Conservation (phyloP, 2,888 invertebrate species). For the Mimachlamys varia region DNA sequence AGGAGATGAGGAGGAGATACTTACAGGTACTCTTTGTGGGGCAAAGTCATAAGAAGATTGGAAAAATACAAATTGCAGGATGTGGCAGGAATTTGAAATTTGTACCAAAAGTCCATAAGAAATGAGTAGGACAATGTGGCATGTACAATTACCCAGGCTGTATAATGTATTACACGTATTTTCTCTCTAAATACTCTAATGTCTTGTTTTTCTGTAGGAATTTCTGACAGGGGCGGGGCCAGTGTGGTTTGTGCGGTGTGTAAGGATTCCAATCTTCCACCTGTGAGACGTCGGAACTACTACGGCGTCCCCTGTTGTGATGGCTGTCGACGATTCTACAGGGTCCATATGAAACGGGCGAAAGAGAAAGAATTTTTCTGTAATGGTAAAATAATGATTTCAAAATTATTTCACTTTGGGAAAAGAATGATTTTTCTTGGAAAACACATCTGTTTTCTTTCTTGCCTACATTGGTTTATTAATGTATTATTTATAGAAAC, state of each 20-base stretch:
- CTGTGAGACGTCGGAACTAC: conserved; percentile 82
- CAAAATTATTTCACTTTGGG: no score
- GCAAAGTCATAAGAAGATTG: not conserved
- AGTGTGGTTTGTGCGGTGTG: conserved; percentile 72
- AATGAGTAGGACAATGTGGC: no score
- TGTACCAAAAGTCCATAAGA: no score
- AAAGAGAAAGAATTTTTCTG: conserved; percentile 48
- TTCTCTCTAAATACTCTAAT: no score
- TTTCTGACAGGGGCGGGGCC: conserved; percentile 48
- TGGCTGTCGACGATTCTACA: conserved; percentile 93
- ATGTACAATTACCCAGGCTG: not conserved
- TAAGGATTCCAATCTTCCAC: conserved; percentile 86
- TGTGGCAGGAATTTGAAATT: no score
- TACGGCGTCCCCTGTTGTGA: conserved; percentile 93
- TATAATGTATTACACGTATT: not conserved
- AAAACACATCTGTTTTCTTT: no score
- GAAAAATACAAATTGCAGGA: not conserved
- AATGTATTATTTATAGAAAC: no score
- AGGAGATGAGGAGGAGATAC: not conserved
- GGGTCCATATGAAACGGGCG: conserved; percentile 74
- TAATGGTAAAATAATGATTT: conserved; percentile 61
- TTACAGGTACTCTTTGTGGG: not conserved
- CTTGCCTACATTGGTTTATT: no score
- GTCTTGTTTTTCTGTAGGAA: conserved; percentile 37
- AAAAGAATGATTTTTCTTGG: no score